phyloP scores from a whole-genome alignment of 2,113 vertebrate genomes.

The Orthonyx spaldingii region DNA sequence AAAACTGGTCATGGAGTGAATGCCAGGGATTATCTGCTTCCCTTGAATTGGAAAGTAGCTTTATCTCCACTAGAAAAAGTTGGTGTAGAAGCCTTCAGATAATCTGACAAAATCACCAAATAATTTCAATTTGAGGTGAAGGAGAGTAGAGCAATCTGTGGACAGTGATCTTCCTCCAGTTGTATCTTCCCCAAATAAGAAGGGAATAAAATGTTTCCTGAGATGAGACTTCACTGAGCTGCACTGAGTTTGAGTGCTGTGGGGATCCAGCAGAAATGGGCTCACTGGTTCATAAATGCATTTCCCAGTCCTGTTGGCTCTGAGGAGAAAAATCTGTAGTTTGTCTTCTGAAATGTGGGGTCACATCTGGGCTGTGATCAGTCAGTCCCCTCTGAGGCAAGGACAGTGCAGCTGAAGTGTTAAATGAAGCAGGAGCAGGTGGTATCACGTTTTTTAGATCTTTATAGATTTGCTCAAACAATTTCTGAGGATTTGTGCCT shows the following conservation, averaged over 20 bases:
- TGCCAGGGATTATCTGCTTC: background rate
- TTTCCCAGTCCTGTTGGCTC: background rate
- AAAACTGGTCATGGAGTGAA: background rate
- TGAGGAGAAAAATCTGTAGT: too few relatives aligned
- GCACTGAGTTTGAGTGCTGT: background rate
- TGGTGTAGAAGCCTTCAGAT: background rate
- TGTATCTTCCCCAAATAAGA: background rate
- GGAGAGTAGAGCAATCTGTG: background rate
- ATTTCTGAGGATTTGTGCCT: background rate
- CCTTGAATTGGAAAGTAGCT: background rate
- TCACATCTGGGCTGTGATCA: accelerated
- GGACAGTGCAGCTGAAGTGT: accelerated
- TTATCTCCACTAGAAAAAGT: background rate
- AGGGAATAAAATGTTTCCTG: background rate
- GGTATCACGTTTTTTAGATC: accelerated
- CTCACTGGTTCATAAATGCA: background rate
- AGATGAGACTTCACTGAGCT: background rate
- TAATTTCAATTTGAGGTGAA: background rate
- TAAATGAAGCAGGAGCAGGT: background rate
- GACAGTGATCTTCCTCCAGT: background rate
- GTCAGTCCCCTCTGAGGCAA: accelerated
- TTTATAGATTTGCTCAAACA: background rate
- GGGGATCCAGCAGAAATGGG: background rate
- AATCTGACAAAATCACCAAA: background rate
- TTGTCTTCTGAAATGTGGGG: background rate